Conservation (phyloP, 92 coral and sea anemone species). For the Plumapathes pennacea region DNA sequence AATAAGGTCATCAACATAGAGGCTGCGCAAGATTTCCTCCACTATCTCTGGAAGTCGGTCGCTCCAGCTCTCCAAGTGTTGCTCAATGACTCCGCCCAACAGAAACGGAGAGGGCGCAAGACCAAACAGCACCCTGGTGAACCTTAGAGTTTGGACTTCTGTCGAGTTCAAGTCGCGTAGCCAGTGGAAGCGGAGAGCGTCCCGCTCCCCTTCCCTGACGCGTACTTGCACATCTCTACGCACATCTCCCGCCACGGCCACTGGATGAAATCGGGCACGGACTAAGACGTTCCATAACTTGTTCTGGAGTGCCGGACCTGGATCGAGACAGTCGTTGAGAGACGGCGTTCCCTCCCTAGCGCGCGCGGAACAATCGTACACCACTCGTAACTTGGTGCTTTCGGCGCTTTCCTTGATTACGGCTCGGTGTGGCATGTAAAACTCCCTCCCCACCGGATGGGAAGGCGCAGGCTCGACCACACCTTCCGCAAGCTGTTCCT, state of each 20-base stretch:
- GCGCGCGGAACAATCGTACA: slow-evolving; percentile 21
- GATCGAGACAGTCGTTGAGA: slow-evolving; percentile 19
- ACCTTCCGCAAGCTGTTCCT: slow-evolving; percentile 8
- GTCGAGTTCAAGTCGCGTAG: slow-evolving; percentile 11
- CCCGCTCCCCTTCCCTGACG: slow-evolving; percentile 14
- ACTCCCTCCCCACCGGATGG: slow-evolving; percentile 6
- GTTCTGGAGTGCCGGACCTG: slow-evolving; percentile 17
- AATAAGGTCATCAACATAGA: slow-evolving; percentile 11
- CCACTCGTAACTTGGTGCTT: slow-evolving; percentile 15
- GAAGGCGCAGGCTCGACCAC: slow-evolving; percentile 15
- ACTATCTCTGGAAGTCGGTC: too few species aligned
- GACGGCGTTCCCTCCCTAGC: neutral
- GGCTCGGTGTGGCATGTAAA: slow-evolving; percentile 10
- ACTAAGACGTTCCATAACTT: slow-evolving; percentile 10
- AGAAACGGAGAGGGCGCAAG: slow-evolving; percentile 37
- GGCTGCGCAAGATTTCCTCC: too few species aligned
- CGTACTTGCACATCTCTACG: slow-evolving; percentile 26
- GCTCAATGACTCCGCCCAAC: slow-evolving; percentile 34
- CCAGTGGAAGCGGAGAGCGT: slow-evolving; percentile 30
- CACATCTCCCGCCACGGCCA: slow-evolving; percentile 31
- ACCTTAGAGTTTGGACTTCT: slow-evolving; percentile 8
- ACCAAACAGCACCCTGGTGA: slow-evolving; percentile 48
- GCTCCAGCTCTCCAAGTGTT: too few species aligned
- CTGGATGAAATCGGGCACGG: slow-evolving; percentile 11
- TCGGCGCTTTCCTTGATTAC: slow-evolving; percentile 12